Conservation (phyloP, 2,888 invertebrate genomes). For the Liodrosophila aerea region DNA sequence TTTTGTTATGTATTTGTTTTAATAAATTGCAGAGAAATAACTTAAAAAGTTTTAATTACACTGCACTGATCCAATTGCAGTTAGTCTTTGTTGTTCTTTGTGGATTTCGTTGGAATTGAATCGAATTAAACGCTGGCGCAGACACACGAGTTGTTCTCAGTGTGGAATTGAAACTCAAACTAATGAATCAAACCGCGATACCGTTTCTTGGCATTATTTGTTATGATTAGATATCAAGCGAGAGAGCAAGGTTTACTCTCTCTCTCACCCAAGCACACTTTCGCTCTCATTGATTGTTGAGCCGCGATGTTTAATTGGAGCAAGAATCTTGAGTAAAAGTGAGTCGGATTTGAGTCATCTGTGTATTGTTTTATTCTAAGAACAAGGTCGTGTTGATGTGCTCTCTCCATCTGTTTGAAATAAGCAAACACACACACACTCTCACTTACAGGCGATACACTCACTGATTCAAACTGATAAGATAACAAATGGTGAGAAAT, state of each 20-base stretch:
- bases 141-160: slow-evolving; percentile 6
- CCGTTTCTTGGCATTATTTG: slow-evolving; percentile 59
- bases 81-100: slow-evolving; percentile 3
- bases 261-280: slow-evolving; percentile 20
- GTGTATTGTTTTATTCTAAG: slow-evolving; percentile 17
- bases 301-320: neutral
- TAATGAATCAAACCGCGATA: slow-evolving; percentile 61
- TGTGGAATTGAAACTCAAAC: slow-evolving; percentile 42
- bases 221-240: slow-evolving; percentile 72
- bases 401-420: slow-evolving; percentile 1
- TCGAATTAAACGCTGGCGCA: too few species aligned
- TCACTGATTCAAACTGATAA: slow-evolving; percentile 38
- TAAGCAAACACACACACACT: neutral
- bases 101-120: slow-evolving; percentile 11
- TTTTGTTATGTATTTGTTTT: slow-evolving; percentile 5
- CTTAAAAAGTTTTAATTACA: slow-evolving; percentile 17
- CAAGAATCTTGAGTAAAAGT: slow-evolving; percentile 41
- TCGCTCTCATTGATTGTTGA: slow-evolving; percentile 37
- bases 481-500: slow-evolving; percentile 39
- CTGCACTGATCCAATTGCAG: slow-evolving; percentile 8
- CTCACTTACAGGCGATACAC: slow-evolving; percentile 2
- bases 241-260: slow-evolving; percentile 9
- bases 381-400: slow-evolving; percentile 50
- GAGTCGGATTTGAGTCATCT: slow-evolving; percentile 56
- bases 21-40: slow-evolving; percentile 29